Conservation (phyloP, 2,888 invertebrate genomes). For the Ditula angustiorana region DNA sequence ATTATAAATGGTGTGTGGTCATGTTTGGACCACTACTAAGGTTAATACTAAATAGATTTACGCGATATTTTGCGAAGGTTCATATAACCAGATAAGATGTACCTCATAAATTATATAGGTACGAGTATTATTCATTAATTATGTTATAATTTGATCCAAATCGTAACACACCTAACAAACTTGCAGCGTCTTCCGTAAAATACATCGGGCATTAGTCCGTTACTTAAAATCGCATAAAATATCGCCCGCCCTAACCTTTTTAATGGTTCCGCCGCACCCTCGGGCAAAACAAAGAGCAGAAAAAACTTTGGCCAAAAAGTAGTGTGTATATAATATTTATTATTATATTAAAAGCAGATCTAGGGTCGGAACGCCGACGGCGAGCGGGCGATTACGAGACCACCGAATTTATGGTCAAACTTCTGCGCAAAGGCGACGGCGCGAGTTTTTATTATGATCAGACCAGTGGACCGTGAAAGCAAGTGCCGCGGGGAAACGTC, state of each 20-base stretch:
- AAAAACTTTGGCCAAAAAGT: constrained; percentile 74
- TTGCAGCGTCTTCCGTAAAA: constrained; percentile 65
- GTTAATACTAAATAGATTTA: no score
- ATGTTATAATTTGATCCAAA: no score
- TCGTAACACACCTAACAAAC: neutral
- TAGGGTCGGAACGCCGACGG: constrained; percentile 73
- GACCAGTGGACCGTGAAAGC: constrained; percentile 86
- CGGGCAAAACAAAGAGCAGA: constrained; percentile 71
- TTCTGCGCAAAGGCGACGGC: constrained; percentile 82
- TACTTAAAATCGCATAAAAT: constrained; percentile 85
- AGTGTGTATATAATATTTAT: constrained; percentile 81
- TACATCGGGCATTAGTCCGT: constrained; percentile 76
- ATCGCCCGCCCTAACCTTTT: constrained; percentile 79
- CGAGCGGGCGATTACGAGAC: constrained; percentile 75
- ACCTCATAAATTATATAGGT: no score
- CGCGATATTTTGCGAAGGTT: no score
- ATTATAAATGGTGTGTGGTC: no score
- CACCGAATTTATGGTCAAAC: constrained; percentile 86
- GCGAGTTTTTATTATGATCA: constrained; percentile 86
- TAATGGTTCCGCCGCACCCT: constrained; percentile 78
- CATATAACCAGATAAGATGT: no score
- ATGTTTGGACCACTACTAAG: no score
- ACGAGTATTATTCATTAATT: no score
- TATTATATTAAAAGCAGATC: constrained; percentile 82
- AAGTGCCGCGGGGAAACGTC: constrained; percentile 80